Evolutionary conservation across 2,888 invertebrate species (phyloP), one percentile per base, ranked within the genome.

Genomic region (Omphaloscelis lunosa): DNA sequence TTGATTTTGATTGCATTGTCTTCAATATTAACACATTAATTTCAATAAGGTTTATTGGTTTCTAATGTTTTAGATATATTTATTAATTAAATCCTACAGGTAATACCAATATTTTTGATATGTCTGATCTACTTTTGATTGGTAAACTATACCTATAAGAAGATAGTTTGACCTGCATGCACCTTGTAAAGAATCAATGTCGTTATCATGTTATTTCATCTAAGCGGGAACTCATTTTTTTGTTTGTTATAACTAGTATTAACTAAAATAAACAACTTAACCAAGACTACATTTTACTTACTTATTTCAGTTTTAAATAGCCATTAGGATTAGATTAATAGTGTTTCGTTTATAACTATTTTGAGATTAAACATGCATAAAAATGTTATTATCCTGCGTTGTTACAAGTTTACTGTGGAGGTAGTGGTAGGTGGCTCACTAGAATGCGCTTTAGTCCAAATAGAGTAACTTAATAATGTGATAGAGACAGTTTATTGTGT

Each of bases 81-180:
- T 76, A 79, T 82, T 66, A 71, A 75, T 79, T 75, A 69, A 75
- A 86, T 78, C 77, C 66, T 84, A 78, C 74, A 75, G 74, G 75
- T 77, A 71, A 73, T 83, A 71, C 77, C 71, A 67, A 88, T 84
- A 84, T 88, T 88, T 86, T 86, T 86, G 79, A 86, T 88, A 86
- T 77, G 51, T 84, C 77, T 75, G 67, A 77, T 80, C 69, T 86
- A 77, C 76, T 80, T 80, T 86, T 86, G 58, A 86, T 77, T 86
- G 70, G 66, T 73, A 69, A 83, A 77, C 58, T 79, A 76, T 73
- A 80, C 68, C 67, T 72, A 41, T 59, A 71, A 67, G 53, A 75
- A 71, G 27, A 75, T 80, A 67, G 68, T 67, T 68, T 78, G 34
- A 67, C 70, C 65, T 56, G 39, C 72, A 75, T 68, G 77, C 77